A percentile compares a stretch with the other conserved stretches of the same genome.
These are phyloP conservation scores for Maccullochella peelii DNA, from an alignment of 2,113 vertebrate genomes.

Conservation along the genomic window DNA sequence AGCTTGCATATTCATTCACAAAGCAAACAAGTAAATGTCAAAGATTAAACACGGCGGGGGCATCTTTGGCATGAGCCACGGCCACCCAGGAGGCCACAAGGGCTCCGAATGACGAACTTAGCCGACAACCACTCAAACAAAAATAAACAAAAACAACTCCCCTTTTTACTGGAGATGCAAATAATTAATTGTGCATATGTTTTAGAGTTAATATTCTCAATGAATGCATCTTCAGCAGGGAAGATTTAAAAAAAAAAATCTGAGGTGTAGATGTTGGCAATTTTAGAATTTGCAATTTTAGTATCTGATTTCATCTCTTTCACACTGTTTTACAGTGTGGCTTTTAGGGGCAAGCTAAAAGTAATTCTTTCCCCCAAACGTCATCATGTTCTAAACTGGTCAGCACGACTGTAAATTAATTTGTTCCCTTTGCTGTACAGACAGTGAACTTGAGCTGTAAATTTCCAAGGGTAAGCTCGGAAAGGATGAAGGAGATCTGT, in stretches of 20 bases:
- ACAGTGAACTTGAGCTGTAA: conserved; percentile 67
- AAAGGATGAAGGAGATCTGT: conserved; percentile 68
- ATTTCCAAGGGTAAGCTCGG: conserved; percentile 69
- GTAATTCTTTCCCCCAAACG: conserved; percentile 72
- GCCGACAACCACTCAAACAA: conserved; percentile 61
- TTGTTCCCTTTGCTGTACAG: conserved; percentile 71
- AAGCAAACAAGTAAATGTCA: conserved; percentile 83
- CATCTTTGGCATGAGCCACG: conserved; percentile 74
- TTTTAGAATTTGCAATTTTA: conserved; percentile 60
- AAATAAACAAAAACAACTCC: conserved; percentile 71
- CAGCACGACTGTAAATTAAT: conserved; percentile 75
- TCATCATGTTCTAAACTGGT: conserved; percentile 75
- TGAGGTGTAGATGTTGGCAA: conserved; percentile 25
- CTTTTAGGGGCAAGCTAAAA: conserved; percentile 63
- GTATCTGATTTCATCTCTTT: conserved; percentile 69
- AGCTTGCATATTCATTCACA: conserved; percentile 81
- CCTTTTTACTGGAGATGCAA: conserved; percentile 37
- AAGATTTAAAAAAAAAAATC: not conserved
- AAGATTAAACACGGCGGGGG: conserved; percentile 79
- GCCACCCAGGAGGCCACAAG: conserved; percentile 78
- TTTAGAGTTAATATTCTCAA: conserved; percentile 37
- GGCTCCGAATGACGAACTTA: conserved; percentile 56
- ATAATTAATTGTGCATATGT: conserved; percentile 59
- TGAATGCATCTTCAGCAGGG: conserved; percentile 24
- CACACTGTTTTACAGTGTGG: conserved; percentile 68